phyloP scores from a whole-genome alignment of 1,140 invertebrate genomes.

The Anthonomus grandis region DNA sequence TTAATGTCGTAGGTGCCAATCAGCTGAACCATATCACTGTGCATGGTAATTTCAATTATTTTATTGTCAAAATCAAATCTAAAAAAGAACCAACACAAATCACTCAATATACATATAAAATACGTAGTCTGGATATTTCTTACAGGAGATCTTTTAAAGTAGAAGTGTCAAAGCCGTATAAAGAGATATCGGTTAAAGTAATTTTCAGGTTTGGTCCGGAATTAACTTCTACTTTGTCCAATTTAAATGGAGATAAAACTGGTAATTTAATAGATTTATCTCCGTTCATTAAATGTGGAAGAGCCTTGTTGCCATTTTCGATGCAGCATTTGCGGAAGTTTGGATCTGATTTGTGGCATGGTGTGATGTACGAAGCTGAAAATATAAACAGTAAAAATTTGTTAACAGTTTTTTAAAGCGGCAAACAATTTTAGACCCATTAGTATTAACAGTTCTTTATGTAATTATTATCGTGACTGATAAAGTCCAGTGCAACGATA shows the following conservation, averaged over 20 bases:
- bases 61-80: constrained; percentile 10
- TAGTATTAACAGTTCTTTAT: no score
- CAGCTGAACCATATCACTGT: background rate
- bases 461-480: no score
- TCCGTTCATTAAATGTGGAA: constrained; percentile 32
- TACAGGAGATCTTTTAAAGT: no score
- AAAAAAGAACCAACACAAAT: constrained; percentile 5
- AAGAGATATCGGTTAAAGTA: constrained; percentile 24
- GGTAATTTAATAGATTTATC: constrained; percentile 25
- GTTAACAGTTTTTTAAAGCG: no score
- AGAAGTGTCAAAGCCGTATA: constrained; percentile 34
- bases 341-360: constrained; percentile 38
- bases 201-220: constrained; percentile 32
- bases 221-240: constrained; percentile 32
- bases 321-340: constrained; percentile 43
- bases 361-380: constrained; percentile 43
- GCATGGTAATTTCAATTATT: background rate
- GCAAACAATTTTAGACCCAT: no score
- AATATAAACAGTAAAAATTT: no score
- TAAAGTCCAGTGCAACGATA: no score
- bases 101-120: background rate
- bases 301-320: constrained; percentile 35
- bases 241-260: constrained; percentile 29
- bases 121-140: background rate
- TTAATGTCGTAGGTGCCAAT: constrained; percentile 46